Percentiles rank a stretch among this genome's conserved stretches.
These are phyloP conservation scores for Hyles euphorbiae DNA, from an alignment of 1,140 invertebrate species.

Conservation along the genomic window DNA sequence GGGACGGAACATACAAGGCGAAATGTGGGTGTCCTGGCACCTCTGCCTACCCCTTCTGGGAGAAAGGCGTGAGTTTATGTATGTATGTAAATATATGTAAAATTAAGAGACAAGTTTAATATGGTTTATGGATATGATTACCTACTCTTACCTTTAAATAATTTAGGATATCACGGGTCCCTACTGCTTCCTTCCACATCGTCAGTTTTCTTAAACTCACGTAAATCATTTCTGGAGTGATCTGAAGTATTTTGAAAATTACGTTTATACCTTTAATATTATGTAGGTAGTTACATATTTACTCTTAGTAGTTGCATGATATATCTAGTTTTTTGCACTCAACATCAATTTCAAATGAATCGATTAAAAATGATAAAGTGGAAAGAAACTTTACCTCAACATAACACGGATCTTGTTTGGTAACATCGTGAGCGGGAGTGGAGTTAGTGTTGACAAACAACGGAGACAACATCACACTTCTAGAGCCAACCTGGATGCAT, in stretches of 20 bases:
- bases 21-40: too few species aligned
- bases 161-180: constrained; percentile 23
- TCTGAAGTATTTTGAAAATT: constrained; percentile 16
- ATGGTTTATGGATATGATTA: neutral
- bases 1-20: too few species aligned
- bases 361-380: too few species aligned
- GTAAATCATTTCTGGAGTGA: constrained; percentile 46
- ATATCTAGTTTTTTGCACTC: too few species aligned
- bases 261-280: too few species aligned
- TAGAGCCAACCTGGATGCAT: constrained; percentile 26
- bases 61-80: too few species aligned
- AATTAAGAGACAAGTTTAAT: too few species aligned
- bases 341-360: too few species aligned
- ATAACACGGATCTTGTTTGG: neutral
- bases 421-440: neutral
- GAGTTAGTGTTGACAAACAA: constrained; percentile 36
- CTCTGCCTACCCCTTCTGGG: too few species aligned
- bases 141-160: constrained; percentile 31
- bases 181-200: constrained; percentile 38
- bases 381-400: neutral
- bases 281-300: neutral
- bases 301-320: neutral
- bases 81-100: too few species aligned
- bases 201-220: constrained; percentile 28
- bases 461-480: constrained; percentile 35